phyloP scores from a whole-genome alignment of 2,888 invertebrate species.

The Zootermopsis nevadensis region DNA sequence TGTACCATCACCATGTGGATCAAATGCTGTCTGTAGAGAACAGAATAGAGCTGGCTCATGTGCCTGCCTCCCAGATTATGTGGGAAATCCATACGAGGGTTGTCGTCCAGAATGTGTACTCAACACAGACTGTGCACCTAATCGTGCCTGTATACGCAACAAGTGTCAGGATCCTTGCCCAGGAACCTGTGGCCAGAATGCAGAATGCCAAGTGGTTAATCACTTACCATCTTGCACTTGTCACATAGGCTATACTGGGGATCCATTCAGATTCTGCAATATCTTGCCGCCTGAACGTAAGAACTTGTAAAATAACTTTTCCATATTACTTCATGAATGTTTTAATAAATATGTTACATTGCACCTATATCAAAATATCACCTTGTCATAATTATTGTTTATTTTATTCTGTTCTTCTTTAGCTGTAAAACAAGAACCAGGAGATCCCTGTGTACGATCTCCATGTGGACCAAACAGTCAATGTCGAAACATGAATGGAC shows the following conservation, averaged over 20 bases:
- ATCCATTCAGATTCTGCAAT: constrained; percentile 71
- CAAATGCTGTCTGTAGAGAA: constrained; percentile 65
- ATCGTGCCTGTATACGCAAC: constrained; percentile 73
- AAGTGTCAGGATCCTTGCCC: constrained; percentile 59
- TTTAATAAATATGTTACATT: background rate
- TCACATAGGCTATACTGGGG: constrained; percentile 73
- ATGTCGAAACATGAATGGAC: constrained; percentile 63
- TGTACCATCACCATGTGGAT: constrained; percentile 77
- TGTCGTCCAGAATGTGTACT: constrained; percentile 72
- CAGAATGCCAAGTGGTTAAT: constrained; percentile 61
- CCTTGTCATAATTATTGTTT: background rate
- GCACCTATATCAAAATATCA: too few relatives aligned
- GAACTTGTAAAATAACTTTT: background rate
- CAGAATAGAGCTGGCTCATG: constrained; percentile 60
- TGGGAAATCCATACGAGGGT: constrained; percentile 62
- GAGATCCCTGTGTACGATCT: constrained; percentile 59
- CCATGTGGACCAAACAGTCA: constrained; percentile 64
- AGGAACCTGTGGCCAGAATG: constrained; percentile 62
- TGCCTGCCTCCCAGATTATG: constrained; percentile 63
- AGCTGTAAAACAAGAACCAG: constrained; percentile 41
- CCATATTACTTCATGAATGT: background rate
- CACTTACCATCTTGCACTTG: constrained; percentile 69
- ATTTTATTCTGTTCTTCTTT: background rate
- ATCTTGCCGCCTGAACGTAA: constrained; percentile 49
- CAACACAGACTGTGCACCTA: constrained; percentile 81